Evolutionary conservation across 2,113 vertebrate genomes (phyloP).

Genomic region (Proterorhinus semilunaris): DNA sequence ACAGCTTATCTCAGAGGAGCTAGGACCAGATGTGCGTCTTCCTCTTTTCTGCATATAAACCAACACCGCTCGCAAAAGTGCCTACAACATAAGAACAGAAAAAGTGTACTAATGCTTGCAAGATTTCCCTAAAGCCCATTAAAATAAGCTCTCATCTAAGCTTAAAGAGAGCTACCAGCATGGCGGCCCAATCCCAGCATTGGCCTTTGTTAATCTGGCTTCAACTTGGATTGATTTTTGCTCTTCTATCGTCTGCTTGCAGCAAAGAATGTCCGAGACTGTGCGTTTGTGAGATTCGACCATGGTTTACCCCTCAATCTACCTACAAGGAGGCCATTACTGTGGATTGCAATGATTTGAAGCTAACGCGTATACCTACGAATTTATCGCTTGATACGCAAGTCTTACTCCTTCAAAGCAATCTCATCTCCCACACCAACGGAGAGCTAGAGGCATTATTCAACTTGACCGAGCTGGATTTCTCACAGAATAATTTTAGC

Average conservation of each 20-base stretch:
- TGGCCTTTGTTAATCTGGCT: conserved; percentile 65
- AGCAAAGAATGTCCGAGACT: conserved; percentile 88
- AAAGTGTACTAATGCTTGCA: conserved; percentile 47
- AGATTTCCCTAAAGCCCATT: conserved; percentile 31
- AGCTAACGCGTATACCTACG: conserved; percentile 87
- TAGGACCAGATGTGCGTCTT: conserved; percentile 39
- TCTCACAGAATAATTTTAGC: conserved; percentile 97
- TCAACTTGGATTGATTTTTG: conserved; percentile 73
- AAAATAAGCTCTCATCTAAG: conserved; percentile 48
- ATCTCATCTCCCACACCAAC: conserved; percentile 86
- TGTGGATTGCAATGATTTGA: conserved; percentile 96
- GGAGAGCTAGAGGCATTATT: conserved; percentile 88
- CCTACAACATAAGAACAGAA: conserved; percentile 1
- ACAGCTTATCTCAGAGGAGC: conserved; percentile 32
- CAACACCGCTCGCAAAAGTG: conserved; percentile 12
- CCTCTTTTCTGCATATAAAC: conserved; percentile 27
- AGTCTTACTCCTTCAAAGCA: conserved; percentile 94
- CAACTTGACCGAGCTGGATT: conserved; percentile 93
- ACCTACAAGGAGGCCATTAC: conserved; percentile 95
- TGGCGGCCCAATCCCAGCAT: conserved; percentile 67
- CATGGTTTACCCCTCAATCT: conserved; percentile 98
- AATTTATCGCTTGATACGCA: conserved; percentile 93
- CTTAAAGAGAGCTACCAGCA: conserved; percentile 62
- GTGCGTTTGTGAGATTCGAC: conserved; percentile 94
- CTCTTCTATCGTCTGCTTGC: conserved; percentile 66